Evolutionary conservation across 2,888 invertebrate genomes (phyloP), one percentile per base, ranked within the genome.

Genomic region (Metacarcinus magister): DNA sequence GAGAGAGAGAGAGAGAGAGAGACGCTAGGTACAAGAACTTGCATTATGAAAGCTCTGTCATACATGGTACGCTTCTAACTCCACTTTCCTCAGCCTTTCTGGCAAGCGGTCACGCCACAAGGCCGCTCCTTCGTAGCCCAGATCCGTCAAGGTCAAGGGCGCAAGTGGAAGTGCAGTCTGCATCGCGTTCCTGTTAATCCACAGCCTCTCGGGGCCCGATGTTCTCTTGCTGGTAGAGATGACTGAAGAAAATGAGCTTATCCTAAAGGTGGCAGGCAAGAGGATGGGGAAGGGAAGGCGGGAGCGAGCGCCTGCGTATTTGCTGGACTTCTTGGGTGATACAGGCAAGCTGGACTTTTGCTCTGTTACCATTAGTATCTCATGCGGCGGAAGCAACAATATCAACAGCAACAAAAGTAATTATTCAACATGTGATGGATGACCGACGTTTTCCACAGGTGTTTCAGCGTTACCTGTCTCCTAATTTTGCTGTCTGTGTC

Each of bases 221-320:
- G 82, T 16, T 82, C 32, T 10, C 32, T 28, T 2, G 28, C 32
- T 28, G 82, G 82, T 23, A 10, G 82, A 32, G 82, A 82, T 28
- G 8, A 82, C n/a, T 16, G 32, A 32, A 28, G 32, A 82, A 32
- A 82, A 28, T 32, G 13, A 28, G 48, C 48, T 48, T 43, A 48
- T 91, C 48, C 44, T 44, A 43, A 91, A 16, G 48, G 91, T n/a
- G 44, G 48, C 46, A 44, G 91, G 48, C 44, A 92, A n/a, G 19
- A 32, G 48, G 28, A 93, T 60, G 7, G 60, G 48, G 93, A 54
- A 54, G 28, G 43, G 32, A 32, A 93, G 93, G 32, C 13, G 1
- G 28, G 54, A 93, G 93, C 23, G 60, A 60, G 93, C 44, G 93
- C 54, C 82, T 82, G 82, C 82, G 82, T 82, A 16, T 82, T 54